Evolutionary conservation across 2,113 vertebrate species (phyloP).

Genomic region (Callaeas wilsoni): DNA sequence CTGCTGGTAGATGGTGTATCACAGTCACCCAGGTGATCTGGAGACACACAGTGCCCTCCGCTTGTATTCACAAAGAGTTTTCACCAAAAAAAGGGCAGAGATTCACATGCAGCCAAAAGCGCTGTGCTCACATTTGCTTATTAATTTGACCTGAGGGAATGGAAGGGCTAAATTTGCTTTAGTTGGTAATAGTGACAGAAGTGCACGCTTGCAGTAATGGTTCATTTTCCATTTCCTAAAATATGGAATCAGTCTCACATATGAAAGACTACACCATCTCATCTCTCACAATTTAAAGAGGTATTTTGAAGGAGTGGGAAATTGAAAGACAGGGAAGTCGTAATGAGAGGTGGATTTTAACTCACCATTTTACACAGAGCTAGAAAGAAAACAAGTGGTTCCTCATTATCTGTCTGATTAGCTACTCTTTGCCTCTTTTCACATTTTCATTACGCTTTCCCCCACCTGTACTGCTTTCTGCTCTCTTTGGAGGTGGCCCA

Average conservation of each 20-base stretch:
- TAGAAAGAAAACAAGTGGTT: not conserved
- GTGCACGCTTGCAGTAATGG: not conserved
- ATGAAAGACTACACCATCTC: not conserved
- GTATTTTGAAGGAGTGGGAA: not conserved
- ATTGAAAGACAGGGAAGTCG: not conserved
- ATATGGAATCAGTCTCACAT: not conserved
- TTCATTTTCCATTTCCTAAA: not conserved
- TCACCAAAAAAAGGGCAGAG: not conserved
- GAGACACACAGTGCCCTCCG: not conserved
- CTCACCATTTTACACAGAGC: not conserved
- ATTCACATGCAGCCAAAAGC: not conserved
- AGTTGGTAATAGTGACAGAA: not conserved
- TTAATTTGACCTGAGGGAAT: not conserved
- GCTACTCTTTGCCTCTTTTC: not conserved
- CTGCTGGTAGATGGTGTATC: not conserved
- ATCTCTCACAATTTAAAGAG: not conserved
- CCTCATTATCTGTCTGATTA: not conserved
- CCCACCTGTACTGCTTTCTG: not conserved
- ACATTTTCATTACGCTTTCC: not conserved
- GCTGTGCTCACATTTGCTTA: not conserved
- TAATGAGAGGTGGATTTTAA: not conserved
- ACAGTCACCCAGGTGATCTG: not conserved
- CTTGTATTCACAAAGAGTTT: not conserved
- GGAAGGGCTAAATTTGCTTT: not conserved
- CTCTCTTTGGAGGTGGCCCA: not conserved